Conservation (phyloP, 2,797 vertebrate genomes). For the Silurus aristotelis region DNA sequence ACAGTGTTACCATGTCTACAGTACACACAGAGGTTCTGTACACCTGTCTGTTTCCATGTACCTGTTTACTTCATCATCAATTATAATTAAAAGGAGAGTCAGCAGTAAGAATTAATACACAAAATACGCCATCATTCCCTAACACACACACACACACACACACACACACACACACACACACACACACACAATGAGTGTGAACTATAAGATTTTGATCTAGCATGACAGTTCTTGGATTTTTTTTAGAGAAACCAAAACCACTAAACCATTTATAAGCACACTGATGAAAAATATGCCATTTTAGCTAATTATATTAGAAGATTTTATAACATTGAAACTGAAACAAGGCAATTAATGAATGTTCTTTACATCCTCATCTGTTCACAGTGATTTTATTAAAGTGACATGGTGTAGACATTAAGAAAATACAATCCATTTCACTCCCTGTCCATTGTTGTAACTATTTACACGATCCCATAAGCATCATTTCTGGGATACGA, state of each 20-base stretch:
- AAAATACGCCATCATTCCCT: neutral
- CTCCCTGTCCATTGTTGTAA: conserved; percentile 4
- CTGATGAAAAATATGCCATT: neutral
- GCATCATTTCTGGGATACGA: neutral
- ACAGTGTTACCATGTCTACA: neutral
- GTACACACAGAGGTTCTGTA: neutral
- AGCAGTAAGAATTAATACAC: neutral
- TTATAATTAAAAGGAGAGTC: neutral
- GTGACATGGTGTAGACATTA: neutral
- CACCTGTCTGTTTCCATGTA: neutral
- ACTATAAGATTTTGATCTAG: neutral
- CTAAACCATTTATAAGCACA: neutral
- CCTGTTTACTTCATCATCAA: neutral
- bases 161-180: too few relatives aligned
- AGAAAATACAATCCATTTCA: conserved; percentile 2
- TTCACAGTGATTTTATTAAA: neutral
- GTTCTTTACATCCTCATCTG: neutral
- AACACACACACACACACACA: too few relatives aligned
- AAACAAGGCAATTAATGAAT: neutral
- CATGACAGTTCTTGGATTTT: neutral
- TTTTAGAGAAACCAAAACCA: neutral
- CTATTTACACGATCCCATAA: neutral
- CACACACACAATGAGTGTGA: neutral
- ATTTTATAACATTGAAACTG: neutral
- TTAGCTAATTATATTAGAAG: neutral